Evolutionary conservation across 1,140 invertebrate genomes (phyloP), one percentile per base, ranked within the genome.

Genomic region (Bombus waltoni): DNA sequence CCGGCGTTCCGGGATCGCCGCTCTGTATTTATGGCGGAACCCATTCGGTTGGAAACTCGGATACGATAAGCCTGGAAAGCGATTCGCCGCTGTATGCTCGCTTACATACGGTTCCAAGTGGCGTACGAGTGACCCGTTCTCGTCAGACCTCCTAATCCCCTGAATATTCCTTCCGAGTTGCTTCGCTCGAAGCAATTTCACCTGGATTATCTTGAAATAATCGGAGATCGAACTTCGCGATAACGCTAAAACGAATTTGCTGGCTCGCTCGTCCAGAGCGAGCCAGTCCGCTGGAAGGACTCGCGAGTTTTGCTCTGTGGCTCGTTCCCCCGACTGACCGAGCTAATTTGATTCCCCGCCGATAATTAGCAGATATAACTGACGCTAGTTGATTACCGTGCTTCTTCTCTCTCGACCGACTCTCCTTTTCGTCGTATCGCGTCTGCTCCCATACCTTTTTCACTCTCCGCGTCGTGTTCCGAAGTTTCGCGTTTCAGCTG

Each of bases 161-260:
- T 66, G 78, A 81, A 82, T 76, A 79, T 77, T 86, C 68, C 79
- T 59, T 66, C n/a, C 25, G 57, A 71, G 74, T 59, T 88, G 74
- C 84, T 86, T 82, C 73, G 42, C 35, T 42, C 65, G 75, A 15
- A 80, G 74, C 71, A 47, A 88, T 80, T 65, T 62, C 25, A 74
- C n/a, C 22, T 1, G 78, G 81, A 78, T 81, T 77, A 62, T 84
- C 65, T 40, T 28, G 71, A 90, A 79, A 90, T 87, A 87, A 90
- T 89, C 85, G 85, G 32, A 35, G 44, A 89, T 89, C 81, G 82
- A 90, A 75, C 65, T 78, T 75, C 32, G n/a, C 75, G 88, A 47
- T 66, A 87, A 81, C 81, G 85, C 57, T n/a, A 22, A 40, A 79
- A 72, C 65, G 87, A 89, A 77, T 87, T 75, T 71, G n/a, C 62